Evolutionary conservation across 2,113 vertebrate species (phyloP), one percentile per base, ranked within the genome.

Genomic region (Megatriorchis doriae): DNA sequence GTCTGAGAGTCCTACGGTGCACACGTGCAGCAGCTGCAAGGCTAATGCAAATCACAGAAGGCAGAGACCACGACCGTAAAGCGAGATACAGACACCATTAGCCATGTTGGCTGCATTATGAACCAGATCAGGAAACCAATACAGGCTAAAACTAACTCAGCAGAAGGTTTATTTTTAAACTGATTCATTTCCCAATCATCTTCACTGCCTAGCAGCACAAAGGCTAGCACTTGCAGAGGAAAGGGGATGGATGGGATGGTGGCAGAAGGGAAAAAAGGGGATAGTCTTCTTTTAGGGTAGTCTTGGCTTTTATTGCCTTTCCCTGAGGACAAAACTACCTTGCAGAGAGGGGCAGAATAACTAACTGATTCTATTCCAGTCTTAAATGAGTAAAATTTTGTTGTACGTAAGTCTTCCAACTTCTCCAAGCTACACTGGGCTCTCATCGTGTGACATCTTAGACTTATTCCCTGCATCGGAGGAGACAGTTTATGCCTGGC

Each of bases 1-100:
- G 81, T 89, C 87, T 90, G 73, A 88, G 71, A 90, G 90, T 53
- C 58, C 80, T 95, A 10, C 16, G 3, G 79, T 4, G 9, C 81
- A 82, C 95, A 96, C 74, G 84, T 96, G 95, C 90, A 91, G 87
- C 94, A 95, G 96, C 94, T 97, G 81, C 81, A 95, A 58, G 66
- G 58, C 73, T 97, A 97, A 97, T 97, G 95, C 70, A 93, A 96
- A 97, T 95, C 90, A 87, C 96, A 97, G 96, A 93, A 96, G 90
- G 92, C 91, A 95, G 74, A 89, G 48, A 65, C 78, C 80, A 48
- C 0, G 0, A n/a, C 73, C 5, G 0, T 82, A 73, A 43, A 87
- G 73, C 1, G 0, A 95, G 95, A 95, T 91, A 94, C 78, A 96
- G 87, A 90, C 73, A 82, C 70, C n/a, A 5, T 72, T 75, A 94